Evolutionary conservation across 2,888 invertebrate genomes (phyloP).

Genomic region (Cerceris ruficornis): DNA sequence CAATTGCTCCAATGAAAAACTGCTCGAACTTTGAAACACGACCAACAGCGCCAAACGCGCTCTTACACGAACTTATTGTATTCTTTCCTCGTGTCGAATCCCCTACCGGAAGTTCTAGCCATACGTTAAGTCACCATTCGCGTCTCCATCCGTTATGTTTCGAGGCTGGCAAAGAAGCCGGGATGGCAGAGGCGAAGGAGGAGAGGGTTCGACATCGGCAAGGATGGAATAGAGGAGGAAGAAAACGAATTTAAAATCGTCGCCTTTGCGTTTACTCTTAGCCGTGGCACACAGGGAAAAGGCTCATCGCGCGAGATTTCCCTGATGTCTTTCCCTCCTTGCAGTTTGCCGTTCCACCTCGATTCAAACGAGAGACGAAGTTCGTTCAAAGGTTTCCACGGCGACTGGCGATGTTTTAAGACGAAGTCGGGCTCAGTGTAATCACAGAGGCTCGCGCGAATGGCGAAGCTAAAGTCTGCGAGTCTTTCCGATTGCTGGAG

Average conservation of each 20-base stretch:
- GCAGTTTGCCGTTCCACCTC: constrained; percentile 50
- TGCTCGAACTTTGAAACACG: too few species aligned
- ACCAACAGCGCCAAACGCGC: too few species aligned
- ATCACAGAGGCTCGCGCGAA: constrained; percentile 19
- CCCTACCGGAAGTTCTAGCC: too few species aligned
- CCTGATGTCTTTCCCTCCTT: constrained; percentile 65
- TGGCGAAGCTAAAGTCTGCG: constrained; percentile 10
- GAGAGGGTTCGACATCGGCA: background rate
- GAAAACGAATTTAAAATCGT: constrained; percentile 39
- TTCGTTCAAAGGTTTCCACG: constrained; percentile 56
- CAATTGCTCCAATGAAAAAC: too few species aligned
- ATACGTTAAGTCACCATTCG: too few species aligned
- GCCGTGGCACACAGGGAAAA: constrained; percentile 16
- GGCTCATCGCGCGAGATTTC: constrained; percentile 71
- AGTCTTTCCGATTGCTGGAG: constrained; percentile 33
- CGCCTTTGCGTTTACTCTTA: constrained; percentile 29
- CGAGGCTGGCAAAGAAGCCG: too few species aligned
- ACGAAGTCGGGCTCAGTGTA: constrained; percentile 34
- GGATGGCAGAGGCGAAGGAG: background rate
- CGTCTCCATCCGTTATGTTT: too few species aligned
- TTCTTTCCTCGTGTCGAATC: too few species aligned
- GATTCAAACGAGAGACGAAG: constrained; percentile 40
- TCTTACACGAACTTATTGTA: too few species aligned
- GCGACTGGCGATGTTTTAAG: constrained; percentile 48
- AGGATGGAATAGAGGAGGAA: constrained; percentile 14